Conservation (phyloP, 2,797 vertebrate species). For the Pogonophryne albipinna region DNA sequence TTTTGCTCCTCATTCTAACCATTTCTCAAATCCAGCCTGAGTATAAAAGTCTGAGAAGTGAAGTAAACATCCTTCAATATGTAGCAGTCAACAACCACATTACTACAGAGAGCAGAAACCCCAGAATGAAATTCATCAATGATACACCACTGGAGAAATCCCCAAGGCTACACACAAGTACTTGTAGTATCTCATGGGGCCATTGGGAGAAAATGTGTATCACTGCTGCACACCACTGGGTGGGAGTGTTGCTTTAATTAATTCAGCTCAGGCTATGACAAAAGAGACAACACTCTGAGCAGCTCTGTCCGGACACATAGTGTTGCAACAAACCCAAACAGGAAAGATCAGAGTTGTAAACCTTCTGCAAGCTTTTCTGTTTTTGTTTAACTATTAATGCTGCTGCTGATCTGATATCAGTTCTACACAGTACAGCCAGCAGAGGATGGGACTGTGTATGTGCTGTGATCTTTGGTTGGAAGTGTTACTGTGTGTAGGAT, state of each 20-base stretch:
- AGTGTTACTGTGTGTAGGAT: neutral
- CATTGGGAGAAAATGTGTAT: neutral
- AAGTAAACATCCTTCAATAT: slow-evolving; percentile 22
- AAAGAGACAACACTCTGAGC: neutral
- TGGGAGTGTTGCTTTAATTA: slow-evolving; percentile 52
- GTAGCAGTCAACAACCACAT: slow-evolving; percentile 10
- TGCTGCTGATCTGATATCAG: neutral
- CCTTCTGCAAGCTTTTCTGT: neutral
- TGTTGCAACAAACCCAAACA: slow-evolving; percentile 9
- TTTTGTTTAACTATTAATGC: slow-evolving; percentile 1
- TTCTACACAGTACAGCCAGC: neutral
- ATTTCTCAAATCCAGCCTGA: slow-evolving; percentile 5
- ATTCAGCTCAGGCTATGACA: neutral
- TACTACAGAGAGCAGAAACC: slow-evolving; percentile 11
- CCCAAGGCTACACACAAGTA: neutral
- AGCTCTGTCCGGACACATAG: neutral
- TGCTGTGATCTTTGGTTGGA: neutral
- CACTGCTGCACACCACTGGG: slow-evolving; percentile 34
- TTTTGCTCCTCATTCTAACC: neutral
- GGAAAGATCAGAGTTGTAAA: neutral
- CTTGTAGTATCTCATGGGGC: neutral
- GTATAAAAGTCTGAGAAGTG: slow-evolving; percentile 11
- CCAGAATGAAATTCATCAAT: neutral
- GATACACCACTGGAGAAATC: neutral
- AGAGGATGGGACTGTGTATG: neutral